Percentiles rank a stretch among this genome's conserved stretches.
phyloP scores from a whole-genome alignment of 1,140 invertebrate species.

The Bilobella aurantiaca region DNA sequence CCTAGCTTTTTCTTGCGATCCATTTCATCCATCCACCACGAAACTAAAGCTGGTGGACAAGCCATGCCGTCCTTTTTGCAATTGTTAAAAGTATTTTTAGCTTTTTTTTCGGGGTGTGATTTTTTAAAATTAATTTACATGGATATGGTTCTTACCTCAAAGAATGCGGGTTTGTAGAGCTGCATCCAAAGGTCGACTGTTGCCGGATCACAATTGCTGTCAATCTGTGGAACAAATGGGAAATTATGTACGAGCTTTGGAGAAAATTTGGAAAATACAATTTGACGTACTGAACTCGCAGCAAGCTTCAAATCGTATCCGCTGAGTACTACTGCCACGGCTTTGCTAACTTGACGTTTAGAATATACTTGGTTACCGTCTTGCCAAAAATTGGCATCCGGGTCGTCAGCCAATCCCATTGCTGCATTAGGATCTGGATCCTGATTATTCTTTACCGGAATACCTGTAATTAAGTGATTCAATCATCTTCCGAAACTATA shows the following conservation, averaged over 20 bases:
- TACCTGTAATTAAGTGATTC: no score
- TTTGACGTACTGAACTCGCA: constrained; percentile 2
- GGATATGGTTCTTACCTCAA: not conserved
- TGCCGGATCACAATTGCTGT: not conserved
- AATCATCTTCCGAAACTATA: no score
- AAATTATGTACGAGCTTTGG: not conserved
- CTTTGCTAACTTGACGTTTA: not conserved
- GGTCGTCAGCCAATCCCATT: not conserved
- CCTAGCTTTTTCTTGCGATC: not conserved
- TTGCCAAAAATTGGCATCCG: not conserved
- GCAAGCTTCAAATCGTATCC: constrained; percentile 3
- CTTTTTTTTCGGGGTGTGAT: no score
- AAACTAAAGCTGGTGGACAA: constrained; percentile 6
- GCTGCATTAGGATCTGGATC: not conserved
- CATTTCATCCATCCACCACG: constrained; percentile 13
- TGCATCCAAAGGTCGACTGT: constrained; percentile 7
- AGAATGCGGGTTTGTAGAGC: constrained; percentile 5
- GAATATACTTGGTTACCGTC: not conserved
- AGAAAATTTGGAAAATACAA: not conserved
- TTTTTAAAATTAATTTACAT: no score
- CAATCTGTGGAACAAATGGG: not conserved
- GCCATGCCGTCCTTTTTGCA: constrained; percentile 6
- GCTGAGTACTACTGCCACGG: constrained; percentile 4
- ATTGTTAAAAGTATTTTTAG: not conserved
- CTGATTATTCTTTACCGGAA: no score